Conservation (phyloP, 2,888 invertebrate species). For the Choristoneura rosaceana region DNA sequence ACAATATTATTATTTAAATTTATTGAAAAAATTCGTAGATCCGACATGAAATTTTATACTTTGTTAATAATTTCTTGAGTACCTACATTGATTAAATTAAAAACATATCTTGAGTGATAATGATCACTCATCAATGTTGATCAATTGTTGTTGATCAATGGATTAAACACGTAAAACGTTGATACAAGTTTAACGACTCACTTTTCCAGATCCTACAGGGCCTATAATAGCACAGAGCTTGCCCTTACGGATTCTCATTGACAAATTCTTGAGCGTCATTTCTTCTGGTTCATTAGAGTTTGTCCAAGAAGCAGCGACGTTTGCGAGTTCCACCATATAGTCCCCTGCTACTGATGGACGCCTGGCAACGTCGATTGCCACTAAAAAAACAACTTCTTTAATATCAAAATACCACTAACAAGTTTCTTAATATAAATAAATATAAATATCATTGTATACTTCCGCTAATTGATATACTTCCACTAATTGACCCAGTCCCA, state of each 20-base stretch:
- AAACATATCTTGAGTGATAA: background rate
- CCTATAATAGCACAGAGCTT: constrained; percentile 93
- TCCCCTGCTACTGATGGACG: constrained; percentile 50
- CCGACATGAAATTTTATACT: background rate
- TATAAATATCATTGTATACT: no score
- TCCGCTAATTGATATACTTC: no score
- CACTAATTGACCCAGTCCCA: no score
- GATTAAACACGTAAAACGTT: no score
- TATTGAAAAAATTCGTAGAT: no score
- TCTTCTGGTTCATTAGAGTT: constrained; percentile 61
- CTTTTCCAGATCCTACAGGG: constrained; percentile 88
- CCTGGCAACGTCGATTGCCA: constrained; percentile 16
- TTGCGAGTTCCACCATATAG: constrained; percentile 63
- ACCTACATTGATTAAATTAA: background rate
- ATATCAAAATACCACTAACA: background rate
- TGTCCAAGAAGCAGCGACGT: constrained; percentile 73
- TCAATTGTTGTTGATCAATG: no score
- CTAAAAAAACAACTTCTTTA: constrained; percentile 15
- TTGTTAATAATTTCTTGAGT: background rate
- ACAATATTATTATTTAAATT: background rate
- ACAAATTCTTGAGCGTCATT: constrained; percentile 83
- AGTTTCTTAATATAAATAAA: no score
- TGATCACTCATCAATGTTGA: no score
- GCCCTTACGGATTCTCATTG: constrained; percentile 83
- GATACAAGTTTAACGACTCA: constrained; percentile 38